Conservation (phyloP, 2,888 invertebrate genomes). For the Antheraea assamensis region DNA sequence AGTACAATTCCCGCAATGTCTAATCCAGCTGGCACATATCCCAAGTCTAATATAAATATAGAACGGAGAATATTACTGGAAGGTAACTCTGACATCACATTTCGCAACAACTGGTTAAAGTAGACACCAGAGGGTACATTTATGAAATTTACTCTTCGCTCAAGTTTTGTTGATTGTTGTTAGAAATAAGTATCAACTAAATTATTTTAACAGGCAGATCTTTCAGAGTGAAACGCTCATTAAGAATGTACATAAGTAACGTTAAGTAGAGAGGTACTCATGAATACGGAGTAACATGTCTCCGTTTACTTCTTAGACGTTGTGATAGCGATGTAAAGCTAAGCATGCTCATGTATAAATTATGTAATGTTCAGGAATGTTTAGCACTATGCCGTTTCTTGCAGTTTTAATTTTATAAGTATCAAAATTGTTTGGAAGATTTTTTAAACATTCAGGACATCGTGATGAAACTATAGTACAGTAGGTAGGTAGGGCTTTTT, state of each 20-base stretch:
- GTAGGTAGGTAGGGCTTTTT: neutral
- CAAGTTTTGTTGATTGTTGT: neutral
- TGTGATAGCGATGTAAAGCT: conserved; percentile 23
- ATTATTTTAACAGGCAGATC: conserved; percentile 33
- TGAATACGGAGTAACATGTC: conserved; percentile 53
- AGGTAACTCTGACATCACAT: conserved; percentile 59
- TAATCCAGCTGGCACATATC: conserved; percentile 68
- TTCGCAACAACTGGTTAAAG: conserved; percentile 39
- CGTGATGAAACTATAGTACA: neutral
- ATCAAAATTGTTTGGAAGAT: neutral
- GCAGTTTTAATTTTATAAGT: neutral
- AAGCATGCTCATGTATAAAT: neutral
- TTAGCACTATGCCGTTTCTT: neutral
- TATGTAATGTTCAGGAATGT: conserved; percentile 1
- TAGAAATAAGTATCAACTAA: conserved; percentile 21
- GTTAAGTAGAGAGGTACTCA: conserved; percentile 46
- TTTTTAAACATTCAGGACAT: neutral
- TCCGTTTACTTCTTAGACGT: conserved; percentile 43
- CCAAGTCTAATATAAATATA: conserved; percentile 68
- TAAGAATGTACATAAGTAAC: conserved; percentile 56
- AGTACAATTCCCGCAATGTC: conserved; percentile 40
- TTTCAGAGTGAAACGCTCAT: conserved; percentile 45
- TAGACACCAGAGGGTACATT: neutral
- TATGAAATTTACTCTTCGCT: neutral
- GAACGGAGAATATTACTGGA: conserved; percentile 66